A percentile compares a stretch with the other conserved stretches of the same genome.
Conservation (phyloP, 2,888 invertebrate species). For the Tachina lurida region DNA sequence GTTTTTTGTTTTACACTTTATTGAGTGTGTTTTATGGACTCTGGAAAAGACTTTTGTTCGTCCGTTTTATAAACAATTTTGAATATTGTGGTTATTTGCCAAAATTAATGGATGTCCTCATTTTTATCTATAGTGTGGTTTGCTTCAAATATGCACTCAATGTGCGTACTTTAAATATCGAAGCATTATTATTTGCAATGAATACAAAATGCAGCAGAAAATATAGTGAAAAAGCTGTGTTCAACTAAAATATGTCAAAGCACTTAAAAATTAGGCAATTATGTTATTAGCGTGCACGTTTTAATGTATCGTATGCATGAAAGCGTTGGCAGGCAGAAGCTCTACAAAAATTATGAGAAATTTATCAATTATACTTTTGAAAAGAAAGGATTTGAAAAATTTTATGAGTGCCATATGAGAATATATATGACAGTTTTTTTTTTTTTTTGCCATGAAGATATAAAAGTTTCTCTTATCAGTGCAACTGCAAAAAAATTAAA, state of each 20-base stretch:
- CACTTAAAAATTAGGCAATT: slow-evolving; percentile 57
- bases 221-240: slow-evolving; percentile 2
- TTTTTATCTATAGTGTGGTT: slow-evolving; percentile 65
- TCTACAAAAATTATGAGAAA: not conserved
- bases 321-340: not conserved
- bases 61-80: slow-evolving; percentile 80
- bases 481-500: too few species aligned
- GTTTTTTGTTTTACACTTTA: slow-evolving; percentile 43
- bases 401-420: too few species aligned
- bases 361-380: not conserved
- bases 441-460: too few species aligned
- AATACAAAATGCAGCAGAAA: slow-evolving; percentile 30
- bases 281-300: slow-evolving; percentile 16
- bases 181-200: slow-evolving; percentile 51
- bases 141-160: slow-evolving; percentile 22
- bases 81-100: slow-evolving; percentile 80
- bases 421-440: too few species aligned
- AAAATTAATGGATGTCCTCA: slow-evolving; percentile 80
- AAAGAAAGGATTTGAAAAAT: too few species aligned
- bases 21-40: slow-evolving; percentile 60
- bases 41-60: slow-evolving; percentile 48
- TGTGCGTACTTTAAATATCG: slow-evolving; percentile 30
- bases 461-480: too few species aligned
- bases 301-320: not conserved
- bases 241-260: slow-evolving; percentile 52